Evolutionary conservation across 2,888 invertebrate species (phyloP).

Genomic region (Scaptomyza tumidula): DNA sequence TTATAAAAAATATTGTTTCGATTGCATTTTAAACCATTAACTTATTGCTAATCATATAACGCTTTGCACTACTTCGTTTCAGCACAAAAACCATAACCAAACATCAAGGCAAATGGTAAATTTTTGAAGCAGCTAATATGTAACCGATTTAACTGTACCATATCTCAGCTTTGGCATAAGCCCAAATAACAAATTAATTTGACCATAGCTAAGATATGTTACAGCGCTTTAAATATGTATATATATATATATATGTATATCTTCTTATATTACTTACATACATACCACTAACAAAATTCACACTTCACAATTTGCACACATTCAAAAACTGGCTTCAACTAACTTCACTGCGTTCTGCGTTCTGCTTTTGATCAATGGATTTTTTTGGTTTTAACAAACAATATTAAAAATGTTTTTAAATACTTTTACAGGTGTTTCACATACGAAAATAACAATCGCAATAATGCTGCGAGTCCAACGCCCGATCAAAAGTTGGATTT

Average conservation of each 20-base stretch:
- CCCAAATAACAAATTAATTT: neutral
- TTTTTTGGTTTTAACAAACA: neutral
- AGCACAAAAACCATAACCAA: constrained; percentile 94
- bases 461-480: constrained; percentile 82
- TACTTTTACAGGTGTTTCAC: constrained; percentile 81
- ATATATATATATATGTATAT: constrained; percentile 9
- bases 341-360: constrained; percentile 53
- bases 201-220: constrained; percentile 18
- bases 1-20: constrained; percentile 6
- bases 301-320: constrained; percentile 66
- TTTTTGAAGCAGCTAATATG: constrained; percentile 73
- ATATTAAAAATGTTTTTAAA: constrained; percentile 1
- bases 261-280: neutral
- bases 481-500: constrained; percentile 83
- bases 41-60: constrained; percentile 77
- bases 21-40: constrained; percentile 56
- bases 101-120: constrained; percentile 94
- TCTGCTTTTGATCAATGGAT: constrained; percentile 26
- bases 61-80: constrained; percentile 86
- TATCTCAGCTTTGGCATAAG: constrained; percentile 35
- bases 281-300: constrained; percentile 54
- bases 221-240: constrained; percentile 25
- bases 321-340: constrained; percentile 65
- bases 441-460: constrained; percentile 83
- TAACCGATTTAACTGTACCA: constrained; percentile 36